Conservation (phyloP, 2,797 vertebrate species). For the Anguilla megastoma region DNA sequence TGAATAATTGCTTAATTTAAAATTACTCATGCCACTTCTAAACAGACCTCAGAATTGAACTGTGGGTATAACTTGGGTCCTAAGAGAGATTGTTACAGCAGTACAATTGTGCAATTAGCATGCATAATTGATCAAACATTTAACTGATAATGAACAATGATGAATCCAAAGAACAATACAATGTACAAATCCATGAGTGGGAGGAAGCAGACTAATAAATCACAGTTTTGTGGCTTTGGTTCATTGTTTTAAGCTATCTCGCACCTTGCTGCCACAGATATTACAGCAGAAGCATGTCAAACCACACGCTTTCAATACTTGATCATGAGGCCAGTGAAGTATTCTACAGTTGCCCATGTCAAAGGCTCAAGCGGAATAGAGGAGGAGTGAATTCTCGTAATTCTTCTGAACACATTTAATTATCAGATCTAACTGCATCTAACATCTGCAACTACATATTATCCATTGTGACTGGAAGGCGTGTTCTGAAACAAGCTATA, state of each 20-base stretch:
- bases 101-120: conserved; percentile 65
- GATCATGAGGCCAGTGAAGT: neutral
- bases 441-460: too few relatives aligned
- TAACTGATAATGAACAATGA: conserved; percentile 67
- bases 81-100: conserved; percentile 67
- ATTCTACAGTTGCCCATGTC: neutral
- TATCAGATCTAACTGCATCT: neutral
- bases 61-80: conserved; percentile 70
- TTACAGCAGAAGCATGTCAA: neutral
- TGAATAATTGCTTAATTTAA: conserved; percentile 55
- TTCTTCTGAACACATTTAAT: neutral
- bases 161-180: conserved; percentile 31
- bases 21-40: conserved; percentile 48
- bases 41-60: conserved; percentile 49
- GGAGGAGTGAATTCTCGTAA: neutral
- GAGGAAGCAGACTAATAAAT: neutral
- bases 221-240: neutral
- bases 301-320: neutral
- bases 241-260: neutral
- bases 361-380: neutral
- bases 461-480: neutral
- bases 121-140: conserved; percentile 69
- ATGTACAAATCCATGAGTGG: neutral
- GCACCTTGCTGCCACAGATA: neutral
- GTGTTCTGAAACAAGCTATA: neutral